phyloP scores from a whole-genome alignment of 2,888 invertebrate genomes.

The Galerucella pusilla region DNA sequence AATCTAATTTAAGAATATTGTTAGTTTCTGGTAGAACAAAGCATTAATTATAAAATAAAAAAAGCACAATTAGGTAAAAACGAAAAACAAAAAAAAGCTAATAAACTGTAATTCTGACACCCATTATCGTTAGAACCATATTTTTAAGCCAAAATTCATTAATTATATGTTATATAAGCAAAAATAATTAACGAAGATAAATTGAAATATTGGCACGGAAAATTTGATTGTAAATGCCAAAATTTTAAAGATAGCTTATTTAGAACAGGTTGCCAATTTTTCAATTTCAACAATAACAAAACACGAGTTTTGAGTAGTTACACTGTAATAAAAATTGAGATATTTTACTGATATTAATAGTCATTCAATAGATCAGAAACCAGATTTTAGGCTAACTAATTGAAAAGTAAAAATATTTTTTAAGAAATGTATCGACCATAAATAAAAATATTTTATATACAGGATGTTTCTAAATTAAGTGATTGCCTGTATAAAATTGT shows the following conservation, averaged over 20 bases:
- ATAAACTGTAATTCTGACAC: not conserved
- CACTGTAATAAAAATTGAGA: not conserved
- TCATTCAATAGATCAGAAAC: no score
- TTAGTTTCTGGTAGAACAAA: no score
- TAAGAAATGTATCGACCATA: no score
- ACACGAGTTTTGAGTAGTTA: not conserved
- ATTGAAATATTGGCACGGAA: slow-evolving; percentile 15
- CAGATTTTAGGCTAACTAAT: no score
- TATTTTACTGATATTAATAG: not conserved
- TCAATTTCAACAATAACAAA: not conserved
- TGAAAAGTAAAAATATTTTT: no score
- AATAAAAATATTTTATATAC: no score
- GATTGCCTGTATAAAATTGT: no score
- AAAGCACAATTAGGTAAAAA: no score
- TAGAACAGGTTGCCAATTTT: not conserved
- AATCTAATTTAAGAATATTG: no score
- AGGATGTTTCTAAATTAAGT: no score
- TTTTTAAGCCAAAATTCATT: not conserved
- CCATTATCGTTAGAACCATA: not conserved
- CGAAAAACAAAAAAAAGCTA: not conserved
- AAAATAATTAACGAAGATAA: slow-evolving; percentile 17
- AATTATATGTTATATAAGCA: not conserved
- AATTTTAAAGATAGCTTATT: not conserved
- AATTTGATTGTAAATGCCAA: slow-evolving; percentile 16
- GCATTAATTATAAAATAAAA: no score